These are phyloP conservation scores for Mya arenaria DNA, from an alignment of 1,140 invertebrate genomes.

Conservation along the genomic window DNA sequence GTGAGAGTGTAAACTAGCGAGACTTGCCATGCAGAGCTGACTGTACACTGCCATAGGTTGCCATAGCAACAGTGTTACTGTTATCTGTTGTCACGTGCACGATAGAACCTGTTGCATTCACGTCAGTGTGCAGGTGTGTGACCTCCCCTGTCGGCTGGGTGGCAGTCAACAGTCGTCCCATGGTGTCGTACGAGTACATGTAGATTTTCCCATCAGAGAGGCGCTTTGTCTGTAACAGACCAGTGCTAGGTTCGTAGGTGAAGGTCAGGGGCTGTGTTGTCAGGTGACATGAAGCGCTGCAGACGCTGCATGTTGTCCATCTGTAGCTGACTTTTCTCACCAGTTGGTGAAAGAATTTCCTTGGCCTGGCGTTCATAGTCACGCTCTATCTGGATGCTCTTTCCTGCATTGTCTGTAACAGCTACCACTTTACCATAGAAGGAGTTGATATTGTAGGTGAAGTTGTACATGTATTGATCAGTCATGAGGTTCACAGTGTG, in stretches of 20 bases:
- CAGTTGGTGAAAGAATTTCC: conserved; percentile 96
- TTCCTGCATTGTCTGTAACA: conserved; percentile 95
- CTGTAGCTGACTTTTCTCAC: conserved; percentile 93
- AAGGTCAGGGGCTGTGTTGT: conserved; percentile 96
- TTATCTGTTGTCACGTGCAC: conserved; percentile 78
- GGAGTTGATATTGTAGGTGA: conserved; percentile 97
- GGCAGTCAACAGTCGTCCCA: conserved; percentile 91
- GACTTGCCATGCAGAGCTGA: conserved; percentile 80
- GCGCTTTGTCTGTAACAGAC: conserved; percentile 86
- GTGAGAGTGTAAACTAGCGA: conserved; percentile 57
- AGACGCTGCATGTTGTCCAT: conserved; percentile 93
- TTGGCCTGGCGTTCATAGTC: conserved; percentile 87
- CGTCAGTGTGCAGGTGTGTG: conserved; percentile 85
- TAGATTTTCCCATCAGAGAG: conserved; percentile 92
- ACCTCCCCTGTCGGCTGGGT: conserved; percentile 95
- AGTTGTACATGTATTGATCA: conserved; percentile 94
- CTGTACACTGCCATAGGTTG: conserved; percentile 80
- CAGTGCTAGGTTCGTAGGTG: conserved; percentile 94
- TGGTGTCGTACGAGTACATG: conserved; percentile 93
- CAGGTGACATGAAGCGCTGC: conserved; percentile 92
- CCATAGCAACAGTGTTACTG: conserved; percentile 77
- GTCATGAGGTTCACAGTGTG: conserved; percentile 96
- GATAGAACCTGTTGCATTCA: conserved; percentile 79
- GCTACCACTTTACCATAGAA: conserved; percentile 96
- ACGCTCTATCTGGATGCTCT: conserved; percentile 90